Conservation (phyloP, 2,797 vertebrate species). For the Centropyge bicolor region DNA sequence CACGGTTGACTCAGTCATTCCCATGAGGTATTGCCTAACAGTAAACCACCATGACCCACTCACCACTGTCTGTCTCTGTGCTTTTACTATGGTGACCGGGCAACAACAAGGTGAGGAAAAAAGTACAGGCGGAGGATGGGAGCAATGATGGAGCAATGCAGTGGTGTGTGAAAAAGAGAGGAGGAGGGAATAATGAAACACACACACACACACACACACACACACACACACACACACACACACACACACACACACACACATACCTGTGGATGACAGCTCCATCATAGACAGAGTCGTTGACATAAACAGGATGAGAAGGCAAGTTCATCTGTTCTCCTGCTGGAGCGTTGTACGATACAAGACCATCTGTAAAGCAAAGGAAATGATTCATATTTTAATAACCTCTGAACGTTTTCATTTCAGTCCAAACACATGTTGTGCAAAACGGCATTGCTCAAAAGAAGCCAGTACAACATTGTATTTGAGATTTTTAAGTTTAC, state of each 20-base stretch:
- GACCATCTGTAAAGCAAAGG: conserved; percentile 86
- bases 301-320: conserved; percentile 85
- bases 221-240: conserved; percentile 37
- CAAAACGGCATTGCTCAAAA: conserved; percentile 20
- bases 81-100: conserved; percentile 72
- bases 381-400: background rate
- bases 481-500: background rate
- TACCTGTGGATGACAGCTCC: conserved; percentile 92
- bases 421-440: background rate
- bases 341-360: conserved; percentile 95
- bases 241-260: conserved; percentile 9
- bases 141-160: conserved; percentile 9
- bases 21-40: conserved; percentile 65
- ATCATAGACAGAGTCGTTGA: conserved; percentile 97
- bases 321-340: conserved; percentile 91
- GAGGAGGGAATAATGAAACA: background rate
- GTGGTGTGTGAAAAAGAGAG: conserved; percentile 1
- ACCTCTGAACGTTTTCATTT: background rate
- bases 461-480: conserved; percentile 17
- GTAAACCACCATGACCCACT: conserved; percentile 63
- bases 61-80: conserved; percentile 56
- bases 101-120: conserved; percentile 61
- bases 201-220: conserved; percentile 17
- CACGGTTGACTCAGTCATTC: conserved; percentile 73
- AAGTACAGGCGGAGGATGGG: conserved; percentile 30